Base-by-base conservation (phyloP, 1,140 invertebrate genomes). In the Caenorhabditis tropicalis region DNA sequence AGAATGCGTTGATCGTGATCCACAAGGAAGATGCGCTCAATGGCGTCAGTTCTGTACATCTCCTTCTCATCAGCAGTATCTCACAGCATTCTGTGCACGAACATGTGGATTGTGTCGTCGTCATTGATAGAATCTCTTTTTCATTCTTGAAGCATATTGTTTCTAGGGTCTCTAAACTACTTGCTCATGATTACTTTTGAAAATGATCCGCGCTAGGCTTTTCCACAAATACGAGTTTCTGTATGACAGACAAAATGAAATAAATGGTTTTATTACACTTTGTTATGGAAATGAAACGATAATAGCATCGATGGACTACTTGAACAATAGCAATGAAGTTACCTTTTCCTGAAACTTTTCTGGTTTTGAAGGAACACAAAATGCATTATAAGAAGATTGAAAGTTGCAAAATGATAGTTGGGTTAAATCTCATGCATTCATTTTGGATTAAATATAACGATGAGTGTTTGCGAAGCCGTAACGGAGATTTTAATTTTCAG, bases 41-140 rank as follows among this genome's bases (percentile, higher is more conserved):
- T 84, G 83, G 83, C 49, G 60, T 27, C 79, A 49, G n/a, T 84
- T 48, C 74, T 84, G 83, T 49, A 56, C 33, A 21, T 16, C 70
- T 24, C 83, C 83, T 80, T 27, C 65, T 58, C 58, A 56, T 81
- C 74, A 80, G 36, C 79, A 74, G 9, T 84, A 84, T 39, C 10
- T 84, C 21, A 39, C 70, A 15, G 46, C 70, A 19, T 84, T 56
- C 49, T 84, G 83, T 27, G 31, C 48, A 29, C 24, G 31, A 79
- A 84, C 83, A 43, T 84, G 83, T 27, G 83, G 83, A 70, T 56
- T 84, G 29, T 84, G 83, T 48, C 65, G 53, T 74, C 65, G 65
- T 43, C 65, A 74, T 31, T 74, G 43, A 74, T 24, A 4, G 24
- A 24, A 27, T 56, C 21, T 27, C 24, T 56, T 56, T 43, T 36